Evolutionary conservation across 2,113 vertebrate genomes (phyloP), one percentile per base, ranked within the genome.

Genomic region (Morone chrysops): DNA sequence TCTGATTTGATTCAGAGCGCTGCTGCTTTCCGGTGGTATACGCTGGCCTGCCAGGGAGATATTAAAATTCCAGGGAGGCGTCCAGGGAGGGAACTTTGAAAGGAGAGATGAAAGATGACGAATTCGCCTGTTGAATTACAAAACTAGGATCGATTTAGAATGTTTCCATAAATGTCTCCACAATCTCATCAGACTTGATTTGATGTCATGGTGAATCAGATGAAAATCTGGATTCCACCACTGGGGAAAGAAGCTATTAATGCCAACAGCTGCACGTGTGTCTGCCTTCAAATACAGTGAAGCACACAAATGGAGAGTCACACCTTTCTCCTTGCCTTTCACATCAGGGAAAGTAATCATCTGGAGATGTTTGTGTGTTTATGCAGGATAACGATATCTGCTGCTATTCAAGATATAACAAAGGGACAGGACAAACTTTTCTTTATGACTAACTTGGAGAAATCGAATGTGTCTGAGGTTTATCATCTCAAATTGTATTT

Each of bases 151-250:
- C 65, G 81, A 91, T 95, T 94, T 91, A 87, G 84, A 83, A 94
- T 80, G 87, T 92, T 93, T 92, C 89, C 88, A 88, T 90, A 93
- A 93, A 94, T 93, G 92, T 94, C 90, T 92, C 73, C 83, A 76
- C 87, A 90, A 86, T 90, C 93, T 92, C 88, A 91, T 94, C 89
- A 82, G 87, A 86, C 75, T 77, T 88, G 83, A 91, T 84, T 91
- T 86, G 75, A 92, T 91, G 90, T 89, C 92, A 92, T 16, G 76
- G 78, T 57, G 82, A 92, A 92, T 93, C 87, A 84, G 86, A 92
- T 92, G 85, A 89, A 89, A 93, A 92, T 90, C 80, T 86, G 80
- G 65, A 90, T 86, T 85, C 78, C 17, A 70, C 85, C 76, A 80
- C 87, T 16, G 81, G 54, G 78, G 66, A 81, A 83, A 80, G 80